Evolutionary conservation across 2,888 invertebrate species (phyloP).

Genomic region (Ormyrus labotus): DNA sequence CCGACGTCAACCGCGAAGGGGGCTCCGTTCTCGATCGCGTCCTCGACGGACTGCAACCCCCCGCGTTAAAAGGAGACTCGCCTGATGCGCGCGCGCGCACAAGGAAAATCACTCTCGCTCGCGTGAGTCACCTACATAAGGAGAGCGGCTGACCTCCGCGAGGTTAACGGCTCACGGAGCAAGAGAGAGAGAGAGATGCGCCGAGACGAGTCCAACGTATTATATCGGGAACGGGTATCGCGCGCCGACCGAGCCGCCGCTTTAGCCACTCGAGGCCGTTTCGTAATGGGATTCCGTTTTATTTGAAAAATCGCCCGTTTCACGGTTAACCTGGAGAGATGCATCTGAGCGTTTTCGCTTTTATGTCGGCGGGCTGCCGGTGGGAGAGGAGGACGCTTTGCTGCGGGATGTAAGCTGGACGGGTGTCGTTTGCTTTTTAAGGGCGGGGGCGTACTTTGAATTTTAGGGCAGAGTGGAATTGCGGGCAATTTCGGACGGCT

Average conservation of each 20-base stretch:
- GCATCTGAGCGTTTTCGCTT: background rate
- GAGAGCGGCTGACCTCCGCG: background rate
- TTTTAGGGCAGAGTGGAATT: too few species aligned
- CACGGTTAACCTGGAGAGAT: background rate
- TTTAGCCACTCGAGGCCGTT: background rate
- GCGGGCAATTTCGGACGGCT: too few species aligned
- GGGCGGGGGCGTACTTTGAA: too few species aligned
- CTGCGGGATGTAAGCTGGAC: too few species aligned
- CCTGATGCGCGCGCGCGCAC: too few species aligned
- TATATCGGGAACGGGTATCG: background rate
- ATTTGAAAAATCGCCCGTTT: background rate
- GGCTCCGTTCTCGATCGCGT: too few species aligned
- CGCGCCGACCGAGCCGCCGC: background rate
- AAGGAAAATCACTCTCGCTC: background rate
- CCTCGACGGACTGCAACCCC: too few species aligned
- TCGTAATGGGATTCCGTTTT: constrained; percentile 3
- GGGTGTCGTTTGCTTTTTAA: too few species aligned
- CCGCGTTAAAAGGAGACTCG: too few species aligned
- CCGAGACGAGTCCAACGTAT: background rate
- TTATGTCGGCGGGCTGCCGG: background rate
- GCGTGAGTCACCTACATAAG: background rate
- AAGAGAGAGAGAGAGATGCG: background rate
- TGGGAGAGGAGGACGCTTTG: background rate
- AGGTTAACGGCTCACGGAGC: constrained; percentile 11
- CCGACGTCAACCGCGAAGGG: too few species aligned